Conservation (phyloP, 2,888 invertebrate genomes). For the Nemurella pictetii region DNA sequence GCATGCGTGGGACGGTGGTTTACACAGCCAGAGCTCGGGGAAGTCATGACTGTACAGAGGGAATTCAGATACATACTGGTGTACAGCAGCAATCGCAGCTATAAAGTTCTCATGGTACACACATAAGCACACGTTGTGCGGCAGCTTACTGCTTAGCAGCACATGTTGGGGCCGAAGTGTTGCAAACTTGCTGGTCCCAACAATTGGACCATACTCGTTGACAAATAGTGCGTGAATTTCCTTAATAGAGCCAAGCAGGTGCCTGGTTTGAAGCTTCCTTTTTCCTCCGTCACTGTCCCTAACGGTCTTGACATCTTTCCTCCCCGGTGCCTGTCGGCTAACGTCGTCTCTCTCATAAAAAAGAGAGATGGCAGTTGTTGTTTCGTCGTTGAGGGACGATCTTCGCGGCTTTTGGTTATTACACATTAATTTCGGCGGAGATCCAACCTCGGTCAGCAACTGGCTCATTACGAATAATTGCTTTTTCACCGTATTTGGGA, state of each 20-base stretch:
- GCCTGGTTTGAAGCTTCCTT: background rate
- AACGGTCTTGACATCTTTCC: background rate
- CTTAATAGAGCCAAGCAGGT: background rate
- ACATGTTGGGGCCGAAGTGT: too few relatives aligned
- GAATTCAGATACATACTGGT: too few relatives aligned
- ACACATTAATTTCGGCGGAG: background rate
- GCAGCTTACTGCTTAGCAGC: too few relatives aligned
- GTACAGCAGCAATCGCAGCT: too few relatives aligned
- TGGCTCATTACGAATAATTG: background rate
- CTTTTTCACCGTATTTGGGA: background rate
- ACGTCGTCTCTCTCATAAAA: too few relatives aligned
- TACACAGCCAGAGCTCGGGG: constrained; percentile 22
- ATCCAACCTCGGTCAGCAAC: background rate
- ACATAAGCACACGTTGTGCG: too few relatives aligned
- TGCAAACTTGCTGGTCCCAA: too few relatives aligned
- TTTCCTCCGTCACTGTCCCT: background rate
- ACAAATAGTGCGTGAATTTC: background rate
- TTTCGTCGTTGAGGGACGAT: background rate
- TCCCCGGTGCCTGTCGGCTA: background rate
- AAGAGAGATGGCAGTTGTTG: background rate
- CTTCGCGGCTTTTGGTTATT: background rate
- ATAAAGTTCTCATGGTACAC: too few relatives aligned
- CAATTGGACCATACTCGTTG: background rate
- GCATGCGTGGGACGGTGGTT: background rate
- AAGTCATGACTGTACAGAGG: background rate